Conservation (phyloP, 2,888 invertebrate species). For the Podabrus alpinus region DNA sequence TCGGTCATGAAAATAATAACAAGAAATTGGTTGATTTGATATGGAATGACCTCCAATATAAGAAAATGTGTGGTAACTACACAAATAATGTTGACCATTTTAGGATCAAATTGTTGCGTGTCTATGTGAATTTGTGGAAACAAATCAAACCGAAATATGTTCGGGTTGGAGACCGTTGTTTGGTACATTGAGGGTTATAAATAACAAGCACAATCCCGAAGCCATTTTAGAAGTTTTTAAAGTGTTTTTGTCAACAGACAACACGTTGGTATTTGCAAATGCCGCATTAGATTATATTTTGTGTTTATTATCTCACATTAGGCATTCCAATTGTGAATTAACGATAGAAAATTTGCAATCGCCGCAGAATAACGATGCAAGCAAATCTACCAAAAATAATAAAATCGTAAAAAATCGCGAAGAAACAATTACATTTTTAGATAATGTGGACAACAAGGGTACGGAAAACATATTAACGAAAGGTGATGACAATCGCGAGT, state of each 20-base stretch:
- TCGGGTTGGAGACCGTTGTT: slow-evolving; percentile 97
- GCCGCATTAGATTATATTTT: slow-evolving; percentile 93
- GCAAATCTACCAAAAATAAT: slow-evolving; percentile 20
- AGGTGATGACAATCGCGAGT: slow-evolving; percentile 41
- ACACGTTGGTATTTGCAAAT: slow-evolving; percentile 90
- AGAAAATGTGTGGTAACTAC: too few relatives aligned
- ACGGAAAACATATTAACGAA: slow-evolving; percentile 42
- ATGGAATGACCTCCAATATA: too few relatives aligned
- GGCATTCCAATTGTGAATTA: slow-evolving; percentile 64
- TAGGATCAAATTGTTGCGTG: slow-evolving; percentile 91
- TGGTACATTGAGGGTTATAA: slow-evolving; percentile 88
- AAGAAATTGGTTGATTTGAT: too few relatives aligned
- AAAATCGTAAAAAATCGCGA: slow-evolving; percentile 14
- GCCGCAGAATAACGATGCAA: slow-evolving; percentile 6
- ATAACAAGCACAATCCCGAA: slow-evolving; percentile 67
- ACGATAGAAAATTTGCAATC: slow-evolving; percentile 15
- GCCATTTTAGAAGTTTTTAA: slow-evolving; percentile 89
- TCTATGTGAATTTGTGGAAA: slow-evolving; percentile 94
- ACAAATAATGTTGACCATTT: too few relatives aligned
- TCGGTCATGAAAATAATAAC: too few relatives aligned
- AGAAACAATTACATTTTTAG: slow-evolving; percentile 17
- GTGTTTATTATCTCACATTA: slow-evolving; percentile 79
- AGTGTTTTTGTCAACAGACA: slow-evolving; percentile 90
- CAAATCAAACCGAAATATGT: slow-evolving; percentile 88
- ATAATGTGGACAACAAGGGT: slow-evolving; percentile 11